Evolutionary conservation across 2,888 invertebrate species (phyloP).

Genomic region (Leptopterna dolabrata): DNA sequence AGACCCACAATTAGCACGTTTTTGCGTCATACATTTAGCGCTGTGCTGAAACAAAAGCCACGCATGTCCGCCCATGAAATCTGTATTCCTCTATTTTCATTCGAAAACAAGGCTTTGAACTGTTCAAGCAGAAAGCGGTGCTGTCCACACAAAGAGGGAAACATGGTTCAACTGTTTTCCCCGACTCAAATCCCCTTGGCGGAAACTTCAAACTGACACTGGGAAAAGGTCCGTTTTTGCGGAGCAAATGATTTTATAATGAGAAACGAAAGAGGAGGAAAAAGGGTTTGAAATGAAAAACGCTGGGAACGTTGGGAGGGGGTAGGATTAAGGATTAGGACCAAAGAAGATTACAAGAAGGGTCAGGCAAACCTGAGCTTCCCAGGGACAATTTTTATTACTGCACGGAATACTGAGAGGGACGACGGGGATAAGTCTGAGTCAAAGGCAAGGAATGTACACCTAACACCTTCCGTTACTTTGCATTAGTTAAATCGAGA

Average conservation of each 20-base stretch:
- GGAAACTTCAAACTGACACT: background rate
- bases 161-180: background rate
- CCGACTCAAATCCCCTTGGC: background rate
- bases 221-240: background rate
- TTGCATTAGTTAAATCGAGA: background rate
- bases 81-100: too few relatives aligned
- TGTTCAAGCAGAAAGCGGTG: too few relatives aligned
- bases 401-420: background rate
- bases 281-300: background rate
- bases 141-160: background rate
- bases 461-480: background rate
- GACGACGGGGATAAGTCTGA: background rate
- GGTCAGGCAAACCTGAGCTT: background rate
- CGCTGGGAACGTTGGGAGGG: background rate
- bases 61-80: too few relatives aligned
- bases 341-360: constrained; percentile 30
- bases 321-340: background rate
- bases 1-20: too few relatives aligned
- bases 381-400: constrained; percentile 28
- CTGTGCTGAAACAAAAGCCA: too few relatives aligned
- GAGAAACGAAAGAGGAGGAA: background rate
- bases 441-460: background rate
- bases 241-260: constrained; percentile 3
- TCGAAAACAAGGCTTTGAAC: too few relatives aligned
- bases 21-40: too few relatives aligned